A percentile compares a stretch with the other conserved stretches of the same genome.
Conservation (phyloP, 2,797 vertebrate species). For the Sandelia bainsii region DNA sequence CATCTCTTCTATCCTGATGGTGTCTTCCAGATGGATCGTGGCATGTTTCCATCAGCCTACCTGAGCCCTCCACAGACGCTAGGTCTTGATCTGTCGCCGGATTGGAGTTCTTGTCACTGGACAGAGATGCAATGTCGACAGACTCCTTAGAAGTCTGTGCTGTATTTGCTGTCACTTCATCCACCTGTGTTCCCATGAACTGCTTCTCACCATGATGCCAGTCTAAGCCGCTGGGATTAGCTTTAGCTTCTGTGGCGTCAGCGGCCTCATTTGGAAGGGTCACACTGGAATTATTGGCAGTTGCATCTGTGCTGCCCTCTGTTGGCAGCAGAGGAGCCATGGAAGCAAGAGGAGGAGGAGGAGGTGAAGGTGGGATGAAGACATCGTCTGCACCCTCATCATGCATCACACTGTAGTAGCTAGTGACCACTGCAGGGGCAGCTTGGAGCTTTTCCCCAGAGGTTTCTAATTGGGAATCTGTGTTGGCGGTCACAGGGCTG, state of each 20-base stretch:
- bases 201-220: constrained; percentile 62
- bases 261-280: constrained; percentile 54
- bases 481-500: neutral
- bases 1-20: constrained; percentile 10
- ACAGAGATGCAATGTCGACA: constrained; percentile 17
- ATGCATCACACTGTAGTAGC: constrained; percentile 49
- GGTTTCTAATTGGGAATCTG: neutral
- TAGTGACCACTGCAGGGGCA: neutral
- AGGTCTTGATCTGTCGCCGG: constrained; percentile 27
- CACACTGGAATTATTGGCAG: constrained; percentile 56
- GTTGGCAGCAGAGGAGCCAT: constrained; percentile 31
- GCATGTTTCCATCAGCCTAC: constrained; percentile 25
- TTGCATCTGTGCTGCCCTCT: constrained; percentile 47
- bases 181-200: constrained; percentile 52
- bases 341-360: constrained; percentile 3
- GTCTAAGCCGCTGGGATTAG: constrained; percentile 75
- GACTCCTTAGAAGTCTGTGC: constrained; percentile 28
- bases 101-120: constrained; percentile 20
- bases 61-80: constrained; percentile 24
- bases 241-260: constrained; percentile 71
- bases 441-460: constrained; percentile 12
- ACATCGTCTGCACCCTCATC: constrained; percentile 53
- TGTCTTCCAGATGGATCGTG: constrained; percentile 20
- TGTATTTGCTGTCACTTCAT: constrained; percentile 41
- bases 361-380: constrained; percentile 40